phyloP scores from a whole-genome alignment of 2,797 vertebrate genomes.

The Hypotaenidia philippensis region DNA sequence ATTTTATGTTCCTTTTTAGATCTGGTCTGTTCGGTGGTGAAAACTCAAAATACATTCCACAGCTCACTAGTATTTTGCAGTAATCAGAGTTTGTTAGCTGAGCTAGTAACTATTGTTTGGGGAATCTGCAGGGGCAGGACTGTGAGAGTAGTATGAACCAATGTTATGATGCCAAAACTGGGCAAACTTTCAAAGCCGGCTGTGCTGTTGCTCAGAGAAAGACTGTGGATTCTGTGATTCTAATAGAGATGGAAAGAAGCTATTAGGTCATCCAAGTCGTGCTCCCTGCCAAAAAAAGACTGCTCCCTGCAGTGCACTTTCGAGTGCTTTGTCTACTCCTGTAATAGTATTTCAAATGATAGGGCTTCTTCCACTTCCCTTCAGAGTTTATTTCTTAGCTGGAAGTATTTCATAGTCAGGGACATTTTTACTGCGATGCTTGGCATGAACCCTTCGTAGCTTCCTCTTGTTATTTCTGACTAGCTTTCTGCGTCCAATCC shows the following conservation, averaged over 20 bases:
- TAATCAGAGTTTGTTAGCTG: conserved; percentile 38
- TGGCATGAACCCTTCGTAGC: not conserved
- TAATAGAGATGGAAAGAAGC: conserved; percentile 46
- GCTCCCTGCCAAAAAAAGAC: conserved; percentile 26
- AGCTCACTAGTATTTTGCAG: not conserved
- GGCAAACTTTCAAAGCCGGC: conserved; percentile 10
- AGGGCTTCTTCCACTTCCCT: conserved; percentile 36
- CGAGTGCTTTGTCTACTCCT: conserved; percentile 18
- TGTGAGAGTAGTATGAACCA: not conserved
- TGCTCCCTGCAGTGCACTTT: conserved; percentile 31
- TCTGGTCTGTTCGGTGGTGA: not conserved
- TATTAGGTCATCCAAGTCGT: conserved; percentile 44
- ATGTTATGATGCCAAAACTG: not conserved
- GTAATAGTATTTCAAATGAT: conserved; percentile 1
- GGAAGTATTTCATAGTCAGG: not conserved
- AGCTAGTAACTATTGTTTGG: not conserved
- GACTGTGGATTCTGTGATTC: conserved; percentile 10
- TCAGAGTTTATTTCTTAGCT: conserved; percentile 1
- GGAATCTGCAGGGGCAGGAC: conserved; percentile 2
- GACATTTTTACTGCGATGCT: not conserved
- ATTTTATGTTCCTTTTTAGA: not conserved
- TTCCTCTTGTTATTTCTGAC: not conserved
- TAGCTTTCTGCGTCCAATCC: not conserved
- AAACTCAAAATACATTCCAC: not conserved
- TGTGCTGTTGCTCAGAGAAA: conserved; percentile 15